Conservation (phyloP, 2,797 vertebrate species). For the Iguana delicatissima region DNA sequence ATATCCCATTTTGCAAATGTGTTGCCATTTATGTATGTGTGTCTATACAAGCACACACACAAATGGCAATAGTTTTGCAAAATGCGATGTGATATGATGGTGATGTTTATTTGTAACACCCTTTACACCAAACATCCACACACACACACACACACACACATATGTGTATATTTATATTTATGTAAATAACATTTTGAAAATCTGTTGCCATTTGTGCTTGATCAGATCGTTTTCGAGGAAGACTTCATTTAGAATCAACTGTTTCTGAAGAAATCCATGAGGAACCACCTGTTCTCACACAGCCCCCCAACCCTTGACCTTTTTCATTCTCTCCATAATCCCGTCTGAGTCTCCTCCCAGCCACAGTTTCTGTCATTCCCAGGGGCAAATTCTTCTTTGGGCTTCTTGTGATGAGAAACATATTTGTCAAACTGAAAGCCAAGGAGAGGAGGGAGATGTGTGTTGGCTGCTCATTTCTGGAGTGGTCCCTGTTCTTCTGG, state of each 20-base stretch:
- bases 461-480: constrained; percentile 21
- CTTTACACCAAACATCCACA: no score
- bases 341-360: constrained; percentile 71
- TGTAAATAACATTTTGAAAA: not conserved
- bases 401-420: constrained; percentile 64
- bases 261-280: not conserved
- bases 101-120: no score
- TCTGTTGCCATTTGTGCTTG: not conserved
- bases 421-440: constrained; percentile 62
- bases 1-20: no score
- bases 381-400: constrained; percentile 67
- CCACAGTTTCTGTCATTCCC: constrained; percentile 66
- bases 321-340: constrained; percentile 63
- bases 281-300: constrained; percentile 38
- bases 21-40: no score
- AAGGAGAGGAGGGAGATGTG: constrained; percentile 17
- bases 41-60: no score
- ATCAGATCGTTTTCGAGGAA: constrained; percentile 32
- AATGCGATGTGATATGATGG: no score
- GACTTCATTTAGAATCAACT: constrained; percentile 49
- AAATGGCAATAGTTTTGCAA: no score
- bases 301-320: constrained; percentile 52
- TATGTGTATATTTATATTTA: not conserved
- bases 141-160: no score
- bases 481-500: not conserved